Evolutionary conservation across 2,113 vertebrate genomes (phyloP).

Genomic region (Henicopernis longicauda): DNA sequence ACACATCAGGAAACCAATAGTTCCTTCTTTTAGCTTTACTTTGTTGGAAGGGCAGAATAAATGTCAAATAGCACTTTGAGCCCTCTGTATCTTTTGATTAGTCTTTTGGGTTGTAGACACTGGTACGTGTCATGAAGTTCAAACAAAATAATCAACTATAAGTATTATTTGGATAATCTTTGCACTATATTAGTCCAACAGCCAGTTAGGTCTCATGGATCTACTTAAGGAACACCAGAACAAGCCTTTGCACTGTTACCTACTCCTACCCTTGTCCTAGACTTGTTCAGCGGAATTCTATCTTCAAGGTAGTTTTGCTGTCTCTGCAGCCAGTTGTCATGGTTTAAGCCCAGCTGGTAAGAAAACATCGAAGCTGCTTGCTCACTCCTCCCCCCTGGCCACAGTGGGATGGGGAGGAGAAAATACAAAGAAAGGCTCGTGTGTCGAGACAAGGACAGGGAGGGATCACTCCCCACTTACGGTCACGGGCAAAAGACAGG

Average conservation of each 20-base stretch:
- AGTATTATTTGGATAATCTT: neutral
- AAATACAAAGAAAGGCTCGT: accelerated
- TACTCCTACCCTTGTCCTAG: neutral
- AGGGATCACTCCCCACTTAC: too few species aligned
- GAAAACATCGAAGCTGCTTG: too few species aligned
- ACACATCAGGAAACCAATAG: neutral
- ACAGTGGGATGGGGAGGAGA: too few species aligned
- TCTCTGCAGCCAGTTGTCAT: neutral
- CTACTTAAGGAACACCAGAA: neutral
- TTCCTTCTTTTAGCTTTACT: neutral
- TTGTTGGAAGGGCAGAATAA: neutral
- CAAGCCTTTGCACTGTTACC: neutral
- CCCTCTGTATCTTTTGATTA: neutral
- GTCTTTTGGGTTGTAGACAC: neutral
- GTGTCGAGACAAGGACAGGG: too few species aligned
- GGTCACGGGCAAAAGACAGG: too few species aligned
- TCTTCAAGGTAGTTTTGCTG: neutral
- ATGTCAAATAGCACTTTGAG: neutral
- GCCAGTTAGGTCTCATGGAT: neutral
- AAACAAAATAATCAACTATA: neutral
- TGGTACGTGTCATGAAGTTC: accelerated
- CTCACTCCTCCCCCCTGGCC: too few species aligned
- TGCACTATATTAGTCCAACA: neutral
- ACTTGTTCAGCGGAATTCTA: neutral
- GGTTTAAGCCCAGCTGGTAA: too few species aligned